Conservation (phyloP, 1,140 invertebrate species). For the Diuraphis noxia region DNA sequence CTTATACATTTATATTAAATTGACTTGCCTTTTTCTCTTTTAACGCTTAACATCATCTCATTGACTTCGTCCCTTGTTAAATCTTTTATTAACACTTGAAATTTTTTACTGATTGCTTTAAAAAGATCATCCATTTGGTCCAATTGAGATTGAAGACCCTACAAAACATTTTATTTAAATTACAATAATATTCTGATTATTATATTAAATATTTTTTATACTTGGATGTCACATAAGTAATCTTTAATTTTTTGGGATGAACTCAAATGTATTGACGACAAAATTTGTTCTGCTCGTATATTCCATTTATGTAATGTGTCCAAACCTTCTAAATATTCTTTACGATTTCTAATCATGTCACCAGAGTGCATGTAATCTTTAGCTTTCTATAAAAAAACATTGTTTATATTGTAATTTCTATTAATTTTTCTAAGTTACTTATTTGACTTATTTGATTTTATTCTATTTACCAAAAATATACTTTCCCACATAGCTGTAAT, state of each 20-base stretch:
- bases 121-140: slow-evolving; percentile 87
- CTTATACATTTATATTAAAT: not conserved
- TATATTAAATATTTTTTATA: slow-evolving; percentile 56
- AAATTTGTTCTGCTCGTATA: slow-evolving; percentile 71
- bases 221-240: slow-evolving; percentile 78
- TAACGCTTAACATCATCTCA: slow-evolving; percentile 83
- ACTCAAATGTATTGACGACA: slow-evolving; percentile 70
- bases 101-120: slow-evolving; percentile 84
- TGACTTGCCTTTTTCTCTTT: slow-evolving; percentile 73
- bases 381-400: slow-evolving; percentile 63
- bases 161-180: slow-evolving; percentile 40
- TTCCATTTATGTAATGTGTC: slow-evolving; percentile 80
- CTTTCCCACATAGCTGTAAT: slow-evolving; percentile 79
- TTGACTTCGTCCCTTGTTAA: slow-evolving; percentile 88
- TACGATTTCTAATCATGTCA: slow-evolving; percentile 78
- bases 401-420: not conserved
- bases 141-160: slow-evolving; percentile 75
- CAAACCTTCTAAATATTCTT: slow-evolving; percentile 78
- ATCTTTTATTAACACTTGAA: slow-evolving; percentile 87
- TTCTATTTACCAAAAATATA: slow-evolving; percentile 69
- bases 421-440: not conserved
- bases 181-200: not conserved
- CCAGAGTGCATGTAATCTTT: slow-evolving; percentile 87
- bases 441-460: not conserved
- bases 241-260: slow-evolving; percentile 76